Evolutionary conservation across 2,113 vertebrate genomes (phyloP).

Genomic region (Murina feae): DNA sequence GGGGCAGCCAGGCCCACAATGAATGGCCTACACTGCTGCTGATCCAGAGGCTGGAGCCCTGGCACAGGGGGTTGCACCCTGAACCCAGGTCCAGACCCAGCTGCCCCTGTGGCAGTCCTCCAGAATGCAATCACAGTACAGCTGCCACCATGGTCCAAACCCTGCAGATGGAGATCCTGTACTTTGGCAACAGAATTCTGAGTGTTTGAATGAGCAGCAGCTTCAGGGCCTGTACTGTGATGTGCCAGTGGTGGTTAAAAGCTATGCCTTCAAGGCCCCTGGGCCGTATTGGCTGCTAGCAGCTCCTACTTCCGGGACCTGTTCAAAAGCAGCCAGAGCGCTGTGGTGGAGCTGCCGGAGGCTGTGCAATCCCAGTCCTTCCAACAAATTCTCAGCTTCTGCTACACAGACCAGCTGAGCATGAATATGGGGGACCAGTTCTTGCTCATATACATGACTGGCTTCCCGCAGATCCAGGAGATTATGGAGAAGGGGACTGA

Average conservation of each 20-base stretch:
- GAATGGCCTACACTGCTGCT: too few relatives aligned
- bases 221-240: slow-evolving; percentile 98
- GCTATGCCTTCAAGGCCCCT: slow-evolving; percentile 94
- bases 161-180: slow-evolving; percentile 98
- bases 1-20: too few relatives aligned
- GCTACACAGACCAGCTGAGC: slow-evolving; percentile 94
- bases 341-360: slow-evolving; percentile 91
- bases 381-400: slow-evolving; percentile 97
- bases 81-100: too few relatives aligned
- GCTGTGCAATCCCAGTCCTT: slow-evolving; percentile 95
- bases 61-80: too few relatives aligned
- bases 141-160: slow-evolving; percentile 90
- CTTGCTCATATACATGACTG: slow-evolving; percentile 95
- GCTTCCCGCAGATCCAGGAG: slow-evolving; percentile 97
- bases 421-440: slow-evolving; percentile 98
- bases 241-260: slow-evolving; percentile 95
- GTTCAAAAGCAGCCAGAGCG: slow-evolving; percentile 92
- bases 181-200: slow-evolving; percentile 97
- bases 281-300: slow-evolving; percentile 93
- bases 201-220: slow-evolving; percentile 98
- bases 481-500: slow-evolving; percentile 98
- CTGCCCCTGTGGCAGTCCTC: too few relatives aligned
- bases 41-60: too few relatives aligned
- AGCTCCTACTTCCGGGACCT: slow-evolving; percentile 97
- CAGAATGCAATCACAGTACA: background rate